Conservation (phyloP, 2,797 vertebrate genomes). For the Girardinus metallicus region DNA sequence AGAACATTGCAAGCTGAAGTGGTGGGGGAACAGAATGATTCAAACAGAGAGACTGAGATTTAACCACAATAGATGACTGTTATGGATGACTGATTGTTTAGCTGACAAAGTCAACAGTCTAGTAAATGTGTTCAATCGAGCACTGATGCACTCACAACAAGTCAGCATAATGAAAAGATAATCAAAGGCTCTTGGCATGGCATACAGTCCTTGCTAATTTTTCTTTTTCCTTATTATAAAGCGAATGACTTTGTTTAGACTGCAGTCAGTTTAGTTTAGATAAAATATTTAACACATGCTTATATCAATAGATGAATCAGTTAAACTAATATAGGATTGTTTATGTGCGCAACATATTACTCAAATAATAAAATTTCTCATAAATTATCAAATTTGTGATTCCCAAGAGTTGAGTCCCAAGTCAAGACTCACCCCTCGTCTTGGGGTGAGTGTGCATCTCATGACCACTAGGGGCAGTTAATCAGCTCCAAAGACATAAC, state of each 20-base stretch:
- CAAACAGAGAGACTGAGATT: slow-evolving; percentile 18
- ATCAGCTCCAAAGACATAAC: neutral
- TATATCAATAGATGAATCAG: neutral
- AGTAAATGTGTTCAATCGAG: slow-evolving; percentile 44
- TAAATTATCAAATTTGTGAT: neutral
- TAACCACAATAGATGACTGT: slow-evolving; percentile 51
- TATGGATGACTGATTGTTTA: slow-evolving; percentile 52
- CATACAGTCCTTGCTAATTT: slow-evolving; percentile 16
- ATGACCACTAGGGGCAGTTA: neutral
- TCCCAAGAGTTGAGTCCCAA: neutral
- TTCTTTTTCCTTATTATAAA: neutral
- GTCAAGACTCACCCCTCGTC: too few relatives aligned
- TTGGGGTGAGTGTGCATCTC: neutral
- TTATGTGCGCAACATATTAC: neutral
- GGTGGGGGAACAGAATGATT: neutral
- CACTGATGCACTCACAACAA: slow-evolving; percentile 29
- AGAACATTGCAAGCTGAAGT: slow-evolving; percentile 26
- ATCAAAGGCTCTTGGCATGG: neutral
- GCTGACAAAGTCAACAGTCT: slow-evolving; percentile 47
- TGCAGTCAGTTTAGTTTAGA: neutral
- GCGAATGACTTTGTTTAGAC: neutral
- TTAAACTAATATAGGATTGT: neutral
- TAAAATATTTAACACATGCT: neutral
- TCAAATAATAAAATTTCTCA: neutral
- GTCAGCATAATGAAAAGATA: slow-evolving; percentile 33